Base-by-base conservation (phyloP, 1,140 invertebrate genomes). In the Drosophila arizonae region DNA sequence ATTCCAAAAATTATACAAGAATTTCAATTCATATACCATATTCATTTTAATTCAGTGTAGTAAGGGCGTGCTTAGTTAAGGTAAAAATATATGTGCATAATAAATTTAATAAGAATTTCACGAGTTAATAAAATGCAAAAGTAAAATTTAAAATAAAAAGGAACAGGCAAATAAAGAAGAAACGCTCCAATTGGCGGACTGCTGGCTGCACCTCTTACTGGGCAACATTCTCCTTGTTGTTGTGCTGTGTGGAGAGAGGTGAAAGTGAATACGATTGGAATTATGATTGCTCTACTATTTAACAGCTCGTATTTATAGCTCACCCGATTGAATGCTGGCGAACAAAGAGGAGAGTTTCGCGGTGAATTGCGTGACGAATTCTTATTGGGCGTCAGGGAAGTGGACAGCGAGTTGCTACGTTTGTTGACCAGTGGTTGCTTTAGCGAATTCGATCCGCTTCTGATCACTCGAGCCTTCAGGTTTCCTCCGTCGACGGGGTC, bases 151-250 rank as follows among this genome's bases (percentile, higher is more conserved):
- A 60, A 71, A 50, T 56, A 51, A 48, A 58, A 66, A 67, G 56
- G 41, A 72, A 68, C 64, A 21, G 36, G 69, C 48, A 67, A 66
- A 56, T 62, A 43, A 2, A 58, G 13, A 61, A 61, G 41, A 55
- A 61, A 28, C 43, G 64, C 15, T 68, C 50, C 56, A 58, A 68
- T 72, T 67, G 52, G 57, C 41, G 56, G n/a, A 50, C 46, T 68
- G 36, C 52, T 48, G 66, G 55, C 13, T 17, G 9, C 24, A 0
- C 13, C 36, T 39, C 57, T 88, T 62, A 89, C 6, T 39, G 36
- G 56, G 76, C 73, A 36, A 88, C 6, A 57, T 90, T 90, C 63
- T 89, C 89, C 72, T 90, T 90, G 75, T 90, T 90, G 75, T 90
- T 90, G 52, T 75, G 55, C 89, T 90, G 75, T 13, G 71, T 72